Conservation (phyloP, 2,888 invertebrate species). For the Dasysyrphus tricinctus region DNA sequence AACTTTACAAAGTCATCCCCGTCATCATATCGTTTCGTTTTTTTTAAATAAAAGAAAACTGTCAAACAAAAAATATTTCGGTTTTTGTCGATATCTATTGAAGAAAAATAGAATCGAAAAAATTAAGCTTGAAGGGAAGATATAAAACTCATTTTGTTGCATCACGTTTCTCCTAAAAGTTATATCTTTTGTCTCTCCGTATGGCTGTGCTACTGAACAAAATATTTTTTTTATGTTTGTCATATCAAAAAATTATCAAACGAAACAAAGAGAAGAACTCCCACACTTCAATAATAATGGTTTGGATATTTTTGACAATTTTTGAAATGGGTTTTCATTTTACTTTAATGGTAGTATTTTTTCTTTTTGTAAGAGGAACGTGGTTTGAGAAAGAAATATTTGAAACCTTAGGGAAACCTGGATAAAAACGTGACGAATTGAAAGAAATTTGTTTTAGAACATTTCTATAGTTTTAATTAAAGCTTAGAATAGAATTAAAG, state of each 20-base stretch:
- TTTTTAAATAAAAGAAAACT: not conserved
- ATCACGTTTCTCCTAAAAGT: constrained; percentile 22
- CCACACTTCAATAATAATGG: not conserved
- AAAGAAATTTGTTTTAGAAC: no score
- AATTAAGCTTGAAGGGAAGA: not conserved
- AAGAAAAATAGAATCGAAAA: constrained; percentile 4
- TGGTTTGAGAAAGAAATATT: not conserved
- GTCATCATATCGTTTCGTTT: not conserved
- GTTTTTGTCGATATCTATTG: not conserved
- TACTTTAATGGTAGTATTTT: constrained; percentile 5
- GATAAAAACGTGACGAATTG: not conserved
- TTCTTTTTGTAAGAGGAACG: not conserved
- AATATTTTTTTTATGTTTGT: not conserved
- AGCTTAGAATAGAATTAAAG: no score
- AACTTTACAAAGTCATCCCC: not conserved
- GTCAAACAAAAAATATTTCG: not conserved
- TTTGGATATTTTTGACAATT: constrained; percentile 33
- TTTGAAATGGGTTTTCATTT: constrained; percentile 34
- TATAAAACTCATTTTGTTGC: constrained; percentile 30
- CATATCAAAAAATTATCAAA: not conserved
- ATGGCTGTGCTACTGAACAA: not conserved
- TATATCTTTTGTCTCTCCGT: not conserved
- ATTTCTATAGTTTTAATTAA: no score
- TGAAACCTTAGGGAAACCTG: not conserved
- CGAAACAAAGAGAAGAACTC: not conserved